These are phyloP conservation scores for Tarsius wallacei DNA, from an alignment of 2,797 vertebrate species.

Conservation along the genomic window DNA sequence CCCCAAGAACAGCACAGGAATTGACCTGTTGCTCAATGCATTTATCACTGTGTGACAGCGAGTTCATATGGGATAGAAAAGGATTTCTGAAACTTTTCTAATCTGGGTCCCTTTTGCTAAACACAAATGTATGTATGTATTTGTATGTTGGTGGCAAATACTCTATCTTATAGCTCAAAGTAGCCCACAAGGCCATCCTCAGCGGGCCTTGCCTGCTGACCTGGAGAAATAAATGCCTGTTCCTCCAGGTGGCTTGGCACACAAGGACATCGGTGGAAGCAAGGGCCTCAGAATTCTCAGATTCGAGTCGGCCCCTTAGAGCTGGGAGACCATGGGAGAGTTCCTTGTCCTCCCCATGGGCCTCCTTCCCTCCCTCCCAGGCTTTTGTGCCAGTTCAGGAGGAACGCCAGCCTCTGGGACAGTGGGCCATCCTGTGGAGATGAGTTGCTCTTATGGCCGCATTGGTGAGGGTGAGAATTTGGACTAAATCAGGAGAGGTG, in stretches of 20 bases:
- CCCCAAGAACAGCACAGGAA: not conserved
- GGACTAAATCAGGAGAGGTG: not conserved
- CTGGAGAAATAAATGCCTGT: not conserved
- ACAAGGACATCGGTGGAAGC: not conserved
- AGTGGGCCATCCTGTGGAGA: fast-evolving
- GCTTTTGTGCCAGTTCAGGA: not conserved
- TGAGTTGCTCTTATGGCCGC: not conserved
- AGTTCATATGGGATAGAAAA: too few species aligned
- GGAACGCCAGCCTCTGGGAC: not conserved
- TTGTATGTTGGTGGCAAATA: not conserved
- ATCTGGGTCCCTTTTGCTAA: too few species aligned
- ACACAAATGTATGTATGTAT: not conserved
- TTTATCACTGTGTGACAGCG: too few species aligned
- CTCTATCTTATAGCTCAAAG: not conserved
- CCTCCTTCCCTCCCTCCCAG: not conserved
- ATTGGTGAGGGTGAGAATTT: not conserved
- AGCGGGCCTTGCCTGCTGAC: not conserved
- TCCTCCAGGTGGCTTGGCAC: not conserved
- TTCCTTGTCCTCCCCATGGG: not conserved
- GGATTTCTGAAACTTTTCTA: too few species aligned
- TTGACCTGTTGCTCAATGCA: not conserved
- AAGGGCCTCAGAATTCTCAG: not conserved
- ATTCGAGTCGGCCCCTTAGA: not conserved
- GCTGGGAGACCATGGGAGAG: not conserved
- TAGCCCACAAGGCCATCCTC: not conserved